phyloP scores from a whole-genome alignment of 2,797 vertebrate genomes.

The Falco rusticolus region DNA sequence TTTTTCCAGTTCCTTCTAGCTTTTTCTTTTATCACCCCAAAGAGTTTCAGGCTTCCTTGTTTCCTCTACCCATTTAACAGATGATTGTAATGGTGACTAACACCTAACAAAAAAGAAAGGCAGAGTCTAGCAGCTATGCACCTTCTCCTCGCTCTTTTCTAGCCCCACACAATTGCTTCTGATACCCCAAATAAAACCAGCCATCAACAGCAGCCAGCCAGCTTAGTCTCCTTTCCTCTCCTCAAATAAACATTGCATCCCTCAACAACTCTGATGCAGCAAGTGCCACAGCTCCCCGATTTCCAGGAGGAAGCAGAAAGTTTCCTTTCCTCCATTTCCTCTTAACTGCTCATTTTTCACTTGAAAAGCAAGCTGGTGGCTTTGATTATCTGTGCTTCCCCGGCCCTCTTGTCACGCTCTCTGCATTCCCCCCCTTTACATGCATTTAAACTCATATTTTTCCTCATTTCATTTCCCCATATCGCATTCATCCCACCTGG shows the following conservation, averaged over 20 bases:
- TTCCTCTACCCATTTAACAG: background rate
- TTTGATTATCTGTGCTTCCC: background rate
- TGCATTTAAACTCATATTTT: background rate
- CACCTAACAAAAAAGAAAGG: background rate
- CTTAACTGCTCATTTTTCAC: background rate
- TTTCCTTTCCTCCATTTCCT: background rate
- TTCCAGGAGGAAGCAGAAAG: conserved; percentile 10
- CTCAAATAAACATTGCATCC: background rate
- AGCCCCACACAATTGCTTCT: background rate
- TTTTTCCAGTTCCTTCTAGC: background rate
- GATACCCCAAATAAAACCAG: background rate
- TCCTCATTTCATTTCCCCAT: background rate
- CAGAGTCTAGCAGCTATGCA: background rate
- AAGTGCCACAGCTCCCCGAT: background rate
- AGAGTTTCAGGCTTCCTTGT: background rate
- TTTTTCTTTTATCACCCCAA: background rate
- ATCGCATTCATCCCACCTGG: background rate
- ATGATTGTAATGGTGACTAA: background rate
- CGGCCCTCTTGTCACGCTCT: background rate
- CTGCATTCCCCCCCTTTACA: background rate
- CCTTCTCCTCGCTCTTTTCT: background rate
- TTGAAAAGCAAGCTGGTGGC: background rate
- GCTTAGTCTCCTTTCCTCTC: background rate
- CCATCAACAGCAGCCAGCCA: background rate
- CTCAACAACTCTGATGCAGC: background rate